These are phyloP conservation scores for Deilephila porcellus DNA, from an alignment of 2,888 invertebrate genomes.

Conservation along the genomic window DNA sequence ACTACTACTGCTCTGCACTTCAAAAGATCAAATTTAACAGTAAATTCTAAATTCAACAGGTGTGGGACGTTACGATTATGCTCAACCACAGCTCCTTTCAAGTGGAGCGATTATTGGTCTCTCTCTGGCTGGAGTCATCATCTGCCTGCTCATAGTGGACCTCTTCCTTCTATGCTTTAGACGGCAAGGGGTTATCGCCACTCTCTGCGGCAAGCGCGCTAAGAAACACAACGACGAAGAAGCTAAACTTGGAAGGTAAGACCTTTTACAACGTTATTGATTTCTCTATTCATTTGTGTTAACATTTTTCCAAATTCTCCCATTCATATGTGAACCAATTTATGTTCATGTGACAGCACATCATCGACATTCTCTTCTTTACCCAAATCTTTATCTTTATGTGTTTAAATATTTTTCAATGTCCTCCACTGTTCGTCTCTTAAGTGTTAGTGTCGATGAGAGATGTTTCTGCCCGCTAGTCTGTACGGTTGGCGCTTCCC, in stretches of 20 bases:
- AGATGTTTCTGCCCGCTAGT: slow-evolving; percentile 88
- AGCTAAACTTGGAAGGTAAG: slow-evolving; percentile 93
- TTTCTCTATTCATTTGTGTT: slow-evolving; percentile 31
- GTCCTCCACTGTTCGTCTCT: slow-evolving; percentile 46
- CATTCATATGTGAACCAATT: slow-evolving; percentile 2
- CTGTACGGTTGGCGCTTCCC: slow-evolving; percentile 98
- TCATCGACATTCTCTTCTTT: slow-evolving; percentile 62
- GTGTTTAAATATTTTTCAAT: slow-evolving; percentile 37
- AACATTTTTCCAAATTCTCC: slow-evolving; percentile 30
- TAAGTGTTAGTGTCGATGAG: slow-evolving; percentile 82
- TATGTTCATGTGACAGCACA: slow-evolving; percentile 49
- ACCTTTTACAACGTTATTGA: slow-evolving; percentile 32
- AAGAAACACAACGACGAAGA: slow-evolving; percentile 92
- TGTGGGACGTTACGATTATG: slow-evolving; percentile 77
- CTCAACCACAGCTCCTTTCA: slow-evolving; percentile 84
- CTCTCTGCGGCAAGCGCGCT: slow-evolving; percentile 87
- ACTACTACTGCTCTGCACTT: slow-evolving; percentile 69
- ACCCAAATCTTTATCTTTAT: slow-evolving; percentile 13
- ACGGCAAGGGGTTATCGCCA: slow-evolving; percentile 88
- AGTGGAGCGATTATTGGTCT: slow-evolving; percentile 93
- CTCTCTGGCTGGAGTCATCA: slow-evolving; percentile 91
- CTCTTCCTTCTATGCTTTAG: slow-evolving; percentile 90
- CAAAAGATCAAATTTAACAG: slow-evolving; percentile 40
- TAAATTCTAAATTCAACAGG: slow-evolving; percentile 62
- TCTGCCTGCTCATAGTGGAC: slow-evolving; percentile 93